Evolutionary conservation across 1,140 invertebrate species (phyloP).

Genomic region (Drosophila nikananu): DNA sequence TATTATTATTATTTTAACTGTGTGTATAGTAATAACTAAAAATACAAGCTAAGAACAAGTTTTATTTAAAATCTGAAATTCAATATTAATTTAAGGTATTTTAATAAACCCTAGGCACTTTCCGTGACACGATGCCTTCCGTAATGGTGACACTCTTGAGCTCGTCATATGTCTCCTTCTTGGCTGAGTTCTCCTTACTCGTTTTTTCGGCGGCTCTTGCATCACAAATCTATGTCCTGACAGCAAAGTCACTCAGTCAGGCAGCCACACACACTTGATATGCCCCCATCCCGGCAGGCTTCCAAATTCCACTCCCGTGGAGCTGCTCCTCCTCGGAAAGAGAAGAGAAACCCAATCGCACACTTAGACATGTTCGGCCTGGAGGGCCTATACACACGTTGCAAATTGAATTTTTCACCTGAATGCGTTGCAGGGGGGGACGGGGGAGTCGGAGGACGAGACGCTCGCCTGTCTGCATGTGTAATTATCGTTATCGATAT

Average conservation of each 20-base stretch:
- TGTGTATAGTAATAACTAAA: too few species aligned
- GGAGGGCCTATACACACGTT: conserved; percentile 50
- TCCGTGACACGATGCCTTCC: conserved; percentile 22
- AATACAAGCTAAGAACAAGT: too few species aligned
- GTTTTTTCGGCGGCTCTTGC: conserved; percentile 41
- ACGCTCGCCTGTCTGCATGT: conserved; percentile 56
- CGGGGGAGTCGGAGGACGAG: not conserved
- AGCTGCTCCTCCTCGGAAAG: not conserved
- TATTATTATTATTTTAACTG: too few species aligned
- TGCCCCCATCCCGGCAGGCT: conserved; percentile 5
- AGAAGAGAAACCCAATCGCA: conserved; percentile 42
- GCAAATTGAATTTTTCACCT: conserved; percentile 82
- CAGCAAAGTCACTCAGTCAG: conserved; percentile 79
- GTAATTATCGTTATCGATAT: conserved; percentile 82
- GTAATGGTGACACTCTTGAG: conserved; percentile 55
- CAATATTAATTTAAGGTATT: too few species aligned
- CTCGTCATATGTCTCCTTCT: conserved; percentile 61
- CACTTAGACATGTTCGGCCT: conserved; percentile 62
- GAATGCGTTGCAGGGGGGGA: conserved; percentile 46
- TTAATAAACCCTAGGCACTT: too few species aligned
- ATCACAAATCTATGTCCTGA: conserved; percentile 67
- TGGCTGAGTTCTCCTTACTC: conserved; percentile 14
- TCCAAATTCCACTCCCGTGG: not conserved
- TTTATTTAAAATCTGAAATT: too few species aligned
- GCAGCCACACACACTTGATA: conserved; percentile 72